Base-by-base conservation (phyloP, 2,888 invertebrate species). In the Stenoptilia bipunctidactyla region DNA sequence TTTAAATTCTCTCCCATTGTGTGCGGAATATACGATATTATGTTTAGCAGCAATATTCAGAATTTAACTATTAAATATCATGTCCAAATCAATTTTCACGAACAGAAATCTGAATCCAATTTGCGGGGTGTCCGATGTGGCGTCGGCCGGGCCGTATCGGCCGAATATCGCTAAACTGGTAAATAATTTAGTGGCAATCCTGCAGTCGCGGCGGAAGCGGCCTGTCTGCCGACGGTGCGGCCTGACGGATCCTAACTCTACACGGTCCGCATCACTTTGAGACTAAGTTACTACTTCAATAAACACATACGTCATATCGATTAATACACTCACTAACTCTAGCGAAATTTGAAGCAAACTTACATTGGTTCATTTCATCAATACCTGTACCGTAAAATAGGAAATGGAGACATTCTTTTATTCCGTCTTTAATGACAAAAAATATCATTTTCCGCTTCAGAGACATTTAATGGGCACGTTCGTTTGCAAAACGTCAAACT, bases 21-120 rank as follows among this genome's bases (percentile, higher is more conserved):
- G 20, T 20, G 20, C 20, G 8, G 3, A 20, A 3, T 5, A 8
- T 5, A 20, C 20, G 4, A 20, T 8, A 8, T 20, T 20, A 20
- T 20, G 20, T 20, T 20, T 20, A 20, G 20, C 20, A 20, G 20
- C n/a, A n/a, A n/a, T n/a, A n/a, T 20, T 20, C 8, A 8, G 20
- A 20, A 20, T 54, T 52, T 48, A 52, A 61, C 66, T 73, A 74
- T 76, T 74, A 76, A 77, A 75, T 75, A 80, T 75, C 71, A 72
- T 62, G 71, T 71, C 65, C 73, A 71, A 80, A 82, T 82, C 79
- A 79, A 80, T 83, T 82, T 75, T 66, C 67, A 61, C 63, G 57
- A 62, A 67, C 69, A 71, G 79, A 76, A 79, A 80, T 79, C 75
- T 82, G 77, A 80, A 83, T 82, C 74, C 82, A 83, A 82, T 83